Base-by-base conservation (phyloP, 2,888 invertebrate genomes). In the Tenthredo notha region DNA sequence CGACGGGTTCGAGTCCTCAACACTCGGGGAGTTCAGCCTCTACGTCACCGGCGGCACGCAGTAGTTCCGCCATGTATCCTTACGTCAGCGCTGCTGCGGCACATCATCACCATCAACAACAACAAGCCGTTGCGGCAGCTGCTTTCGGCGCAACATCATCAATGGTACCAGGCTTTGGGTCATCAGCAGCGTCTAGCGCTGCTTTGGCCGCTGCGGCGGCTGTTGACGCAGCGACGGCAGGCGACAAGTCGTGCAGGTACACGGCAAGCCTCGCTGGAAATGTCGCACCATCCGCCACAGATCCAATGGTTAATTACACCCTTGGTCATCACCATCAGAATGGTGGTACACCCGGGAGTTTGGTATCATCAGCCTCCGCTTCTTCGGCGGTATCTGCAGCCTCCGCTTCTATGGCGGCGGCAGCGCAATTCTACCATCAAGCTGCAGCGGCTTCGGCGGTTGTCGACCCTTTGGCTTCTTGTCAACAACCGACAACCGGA, bases 351-450 rank as follows among this genome's bases (percentile, higher is more conserved):
- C 92, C 93, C 25, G 92, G 92, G 21, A 91, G 92, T 85, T 88
- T 93, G 43, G 92, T 92, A 0, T 92, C 92, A 33, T 92, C 93
- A 86, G 95, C 95, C 21, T 95, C 95, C 12, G 96, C 96, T 3
- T 95, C 95, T 25, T 96, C 96, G 61, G 96, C 96, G 87, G 96
- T 95, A 85, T 95, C 96, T 33, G 96, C 95, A 65, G 95, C 95
- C 12, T 95, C 95, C 84, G 95, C 95, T 1, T 95, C 95, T 89
- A 96, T 96, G 95, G 96, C 96, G 78, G 96, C 96, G 37, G 94
- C 95, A 88, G 98, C 98, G 40, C 98, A 98, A 94, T 98, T 98
- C 94, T 98, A 98, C 94, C 98, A 98, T 93, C 98, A 98, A 92
- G 97, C 97, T 65, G 96, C 96, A 25, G 95, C 95, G 85, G 96